Conservation (phyloP, 2,113 vertebrate species). For the Rhagologus leucostigma region DNA sequence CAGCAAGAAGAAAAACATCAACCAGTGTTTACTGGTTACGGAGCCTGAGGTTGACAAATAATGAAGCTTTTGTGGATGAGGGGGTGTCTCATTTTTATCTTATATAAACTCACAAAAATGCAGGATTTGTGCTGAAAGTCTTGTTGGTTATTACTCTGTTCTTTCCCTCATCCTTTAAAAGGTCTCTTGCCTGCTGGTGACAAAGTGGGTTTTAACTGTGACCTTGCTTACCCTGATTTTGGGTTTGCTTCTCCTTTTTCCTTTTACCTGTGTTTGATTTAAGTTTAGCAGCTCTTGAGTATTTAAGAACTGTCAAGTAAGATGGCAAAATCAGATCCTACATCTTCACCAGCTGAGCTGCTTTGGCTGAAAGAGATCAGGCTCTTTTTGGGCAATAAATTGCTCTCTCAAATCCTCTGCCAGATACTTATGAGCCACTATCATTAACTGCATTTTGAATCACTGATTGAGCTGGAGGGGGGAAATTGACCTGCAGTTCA, state of each 20-base stretch:
- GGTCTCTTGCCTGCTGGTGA: background rate
- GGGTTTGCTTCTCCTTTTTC: background rate
- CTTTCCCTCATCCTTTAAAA: background rate
- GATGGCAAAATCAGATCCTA: background rate
- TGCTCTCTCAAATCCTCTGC: background rate
- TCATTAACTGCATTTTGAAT: conserved; percentile 10
- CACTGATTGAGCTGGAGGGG: conserved; percentile 5
- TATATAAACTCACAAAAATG: background rate
- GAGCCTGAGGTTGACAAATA: conserved; percentile 33
- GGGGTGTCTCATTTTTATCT: background rate
- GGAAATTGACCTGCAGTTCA: background rate
- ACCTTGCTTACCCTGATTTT: background rate
- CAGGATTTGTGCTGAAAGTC: background rate
- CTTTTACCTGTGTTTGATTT: background rate
- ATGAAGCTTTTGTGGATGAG: conserved; percentile 30
- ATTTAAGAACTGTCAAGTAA: background rate
- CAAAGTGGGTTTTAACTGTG: background rate
- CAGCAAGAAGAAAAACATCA: conserved; percentile 45
- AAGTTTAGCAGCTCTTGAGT: background rate
- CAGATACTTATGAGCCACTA: conserved; percentile 4
- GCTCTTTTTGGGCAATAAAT: background rate
- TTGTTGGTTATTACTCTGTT: background rate
- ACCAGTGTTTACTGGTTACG: background rate
- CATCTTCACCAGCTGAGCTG: background rate
- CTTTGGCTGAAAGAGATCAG: background rate